A percentile compares a stretch with the other conserved stretches of the same genome.
Conservation (phyloP, 2,888 invertebrate genomes). For the Drosophila cyrtoloma region DNA sequence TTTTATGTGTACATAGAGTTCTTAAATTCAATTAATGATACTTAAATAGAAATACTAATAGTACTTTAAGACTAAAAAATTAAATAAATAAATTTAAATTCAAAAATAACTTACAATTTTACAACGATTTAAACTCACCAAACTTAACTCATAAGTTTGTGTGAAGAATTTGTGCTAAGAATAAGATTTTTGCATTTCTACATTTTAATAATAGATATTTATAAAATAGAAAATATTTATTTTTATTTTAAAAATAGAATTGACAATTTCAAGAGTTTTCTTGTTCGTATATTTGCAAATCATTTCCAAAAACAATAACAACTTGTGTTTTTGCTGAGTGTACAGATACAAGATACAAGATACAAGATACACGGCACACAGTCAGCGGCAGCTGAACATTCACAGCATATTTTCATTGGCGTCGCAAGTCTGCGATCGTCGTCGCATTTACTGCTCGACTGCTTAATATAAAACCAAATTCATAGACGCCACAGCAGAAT, state of each 20-base stretch:
- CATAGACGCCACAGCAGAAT: conserved; percentile 41
- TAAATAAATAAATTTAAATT: not conserved
- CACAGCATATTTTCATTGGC: conserved; percentile 79
- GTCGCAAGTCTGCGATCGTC: conserved; percentile 83
- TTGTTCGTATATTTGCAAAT: not conserved
- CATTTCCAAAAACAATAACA: not conserved
- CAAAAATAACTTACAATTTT: not conserved
- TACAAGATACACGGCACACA: conserved; percentile 24
- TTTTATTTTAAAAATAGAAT: not conserved
- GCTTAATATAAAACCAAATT: conserved; percentile 73
- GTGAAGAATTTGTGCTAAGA: not conserved
- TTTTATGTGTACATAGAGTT: no score
- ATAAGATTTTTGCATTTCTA: not conserved
- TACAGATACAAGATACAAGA: conserved; percentile 2
- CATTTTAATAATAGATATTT: not conserved
- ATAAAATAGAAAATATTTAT: not conserved
- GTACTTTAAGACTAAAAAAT: no score
- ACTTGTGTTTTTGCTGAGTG: not conserved
- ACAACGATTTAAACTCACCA: not conserved
- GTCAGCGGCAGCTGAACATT: conserved; percentile 55
- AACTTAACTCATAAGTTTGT: no score
- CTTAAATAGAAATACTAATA: no score
- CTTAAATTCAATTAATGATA: no score
- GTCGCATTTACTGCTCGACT: conserved; percentile 52
- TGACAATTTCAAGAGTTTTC: not conserved